These are phyloP conservation scores for Protophormia terraenovae DNA, from an alignment of 2,888 invertebrate species.

Conservation along the genomic window DNA sequence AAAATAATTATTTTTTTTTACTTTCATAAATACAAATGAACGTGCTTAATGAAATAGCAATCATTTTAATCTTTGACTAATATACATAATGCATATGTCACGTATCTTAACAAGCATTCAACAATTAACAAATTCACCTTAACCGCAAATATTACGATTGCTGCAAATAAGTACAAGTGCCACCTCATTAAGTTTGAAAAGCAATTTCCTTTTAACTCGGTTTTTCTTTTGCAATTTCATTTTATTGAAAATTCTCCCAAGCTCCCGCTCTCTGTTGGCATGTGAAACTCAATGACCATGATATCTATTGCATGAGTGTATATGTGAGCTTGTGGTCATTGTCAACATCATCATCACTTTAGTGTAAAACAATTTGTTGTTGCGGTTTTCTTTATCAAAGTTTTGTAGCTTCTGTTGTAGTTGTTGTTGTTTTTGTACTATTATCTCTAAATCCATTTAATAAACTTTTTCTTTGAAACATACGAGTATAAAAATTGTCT, in stretches of 20 bases:
- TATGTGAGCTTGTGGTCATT: neutral
- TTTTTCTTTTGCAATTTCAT: neutral
- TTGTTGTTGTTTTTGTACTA: neutral
- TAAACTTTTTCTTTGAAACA: neutral
- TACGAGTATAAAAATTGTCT: neutral
- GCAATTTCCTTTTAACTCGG: neutral
- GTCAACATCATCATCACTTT: neutral
- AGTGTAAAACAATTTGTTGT: neutral
- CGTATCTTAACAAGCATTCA: neutral
- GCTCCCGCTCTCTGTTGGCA: too few relatives aligned
- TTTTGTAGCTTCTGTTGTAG: neutral
- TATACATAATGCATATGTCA: neutral
- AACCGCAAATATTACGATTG: neutral
- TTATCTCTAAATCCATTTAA: neutral
- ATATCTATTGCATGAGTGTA: neutral
- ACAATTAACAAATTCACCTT: neutral
- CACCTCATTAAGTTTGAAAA: neutral
- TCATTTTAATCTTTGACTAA: neutral
- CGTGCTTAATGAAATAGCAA: neutral
- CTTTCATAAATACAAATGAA: too few relatives aligned
- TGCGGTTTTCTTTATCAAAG: neutral
- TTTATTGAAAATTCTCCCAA: neutral
- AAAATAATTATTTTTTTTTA: neutral
- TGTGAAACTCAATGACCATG: neutral
- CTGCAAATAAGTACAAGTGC: neutral